Evolutionary conservation across 2,888 invertebrate genomes (phyloP).

Genomic region (Drosophila setosimentum): DNA sequence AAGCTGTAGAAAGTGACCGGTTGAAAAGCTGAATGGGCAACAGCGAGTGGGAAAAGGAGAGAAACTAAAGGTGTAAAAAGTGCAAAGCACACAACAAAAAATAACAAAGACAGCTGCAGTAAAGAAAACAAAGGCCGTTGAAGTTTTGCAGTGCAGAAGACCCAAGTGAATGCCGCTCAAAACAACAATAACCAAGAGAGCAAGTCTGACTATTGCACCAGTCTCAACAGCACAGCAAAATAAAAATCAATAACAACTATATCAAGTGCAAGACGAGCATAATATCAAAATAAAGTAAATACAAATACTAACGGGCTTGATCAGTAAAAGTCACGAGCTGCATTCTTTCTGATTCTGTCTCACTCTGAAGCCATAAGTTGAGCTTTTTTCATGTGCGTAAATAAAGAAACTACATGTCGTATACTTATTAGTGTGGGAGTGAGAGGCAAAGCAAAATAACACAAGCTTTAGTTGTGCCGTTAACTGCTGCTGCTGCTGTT

Average conservation of each 20-base stretch:
- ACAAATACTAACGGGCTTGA: constrained; percentile 21
- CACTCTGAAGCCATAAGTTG: not conserved
- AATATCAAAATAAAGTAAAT: constrained; percentile 6
- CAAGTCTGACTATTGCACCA: constrained; percentile 15
- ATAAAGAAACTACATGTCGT: constrained; percentile 31
- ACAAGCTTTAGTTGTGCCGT: constrained; percentile 40
- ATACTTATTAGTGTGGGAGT: constrained; percentile 25
- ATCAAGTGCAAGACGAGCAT: constrained; percentile 48
- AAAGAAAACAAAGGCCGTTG: constrained; percentile 51
- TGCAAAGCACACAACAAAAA: constrained; percentile 5
- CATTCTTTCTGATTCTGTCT: constrained; percentile 8
- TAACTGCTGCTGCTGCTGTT: constrained; percentile 24
- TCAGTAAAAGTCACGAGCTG: constrained; percentile 35
- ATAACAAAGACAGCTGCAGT: constrained; percentile 12
- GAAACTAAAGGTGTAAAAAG: constrained; percentile 19
- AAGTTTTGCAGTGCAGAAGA: constrained; percentile 37
- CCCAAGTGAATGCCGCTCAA: constrained; percentile 34
- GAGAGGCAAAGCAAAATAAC: constrained; percentile 9
- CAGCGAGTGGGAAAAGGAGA: constrained; percentile 3
- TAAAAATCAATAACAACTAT: constrained; percentile 59
- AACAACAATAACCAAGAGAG: constrained; percentile 34
- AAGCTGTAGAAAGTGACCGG: constrained; percentile 57
- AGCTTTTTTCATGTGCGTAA: constrained; percentile 39
- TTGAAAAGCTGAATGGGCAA: constrained; percentile 20
- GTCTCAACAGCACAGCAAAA: constrained; percentile 25